Base-by-base conservation (phyloP, 2,797 vertebrate genomes). In the Selene dorsalis region DNA sequence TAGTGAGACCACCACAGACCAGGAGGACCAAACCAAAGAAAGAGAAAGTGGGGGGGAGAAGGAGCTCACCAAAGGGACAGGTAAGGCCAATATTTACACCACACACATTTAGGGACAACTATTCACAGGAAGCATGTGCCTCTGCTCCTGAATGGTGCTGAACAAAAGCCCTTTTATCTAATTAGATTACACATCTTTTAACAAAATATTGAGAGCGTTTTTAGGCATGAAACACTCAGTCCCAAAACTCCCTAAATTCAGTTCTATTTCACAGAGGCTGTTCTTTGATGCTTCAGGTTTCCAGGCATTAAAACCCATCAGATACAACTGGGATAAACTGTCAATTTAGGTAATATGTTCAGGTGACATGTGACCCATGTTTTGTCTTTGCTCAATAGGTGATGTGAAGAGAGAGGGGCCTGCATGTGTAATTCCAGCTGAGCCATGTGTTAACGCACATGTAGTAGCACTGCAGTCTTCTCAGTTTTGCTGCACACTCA, bases 1-100 rank as follows among this genome's bases (percentile, higher is more conserved):
- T 91, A 95, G 84, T 89, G 98, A 99, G 94, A 94, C 95, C 78
- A 93, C 94, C 65, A 95, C 95, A 77, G 97, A 98, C 87, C 95
- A 96, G 88, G 98, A 98, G 94, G 98, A 99, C 93, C 95, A 97
- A 93, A 93, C 96, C 87, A 99, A 97, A 96, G 97, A 98, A 87
- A 96, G 95, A 90, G 98, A 98, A 91, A 94, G 96, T 92, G 96
- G 95, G 93, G 94, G 95, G 88, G 96, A 98, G 89, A 98, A 97
- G 93, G 97, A 99, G 84, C 96, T 96, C 94, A 95, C 92, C 95
- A 98, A 96, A 96, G 96, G 97, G 95, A 94, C 96, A 97, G 98
- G 96, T 98, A 96, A 93, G 84, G 85, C 92, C 92, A 79, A 86
- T 82, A 85, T 91, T 90, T 90, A 68, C 75, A 83, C 61, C 88